A percentile compares a stretch with the other conserved stretches of the same genome.
phyloP scores from a whole-genome alignment of 2,888 invertebrate genomes.

The Drosophila prolongata region DNA sequence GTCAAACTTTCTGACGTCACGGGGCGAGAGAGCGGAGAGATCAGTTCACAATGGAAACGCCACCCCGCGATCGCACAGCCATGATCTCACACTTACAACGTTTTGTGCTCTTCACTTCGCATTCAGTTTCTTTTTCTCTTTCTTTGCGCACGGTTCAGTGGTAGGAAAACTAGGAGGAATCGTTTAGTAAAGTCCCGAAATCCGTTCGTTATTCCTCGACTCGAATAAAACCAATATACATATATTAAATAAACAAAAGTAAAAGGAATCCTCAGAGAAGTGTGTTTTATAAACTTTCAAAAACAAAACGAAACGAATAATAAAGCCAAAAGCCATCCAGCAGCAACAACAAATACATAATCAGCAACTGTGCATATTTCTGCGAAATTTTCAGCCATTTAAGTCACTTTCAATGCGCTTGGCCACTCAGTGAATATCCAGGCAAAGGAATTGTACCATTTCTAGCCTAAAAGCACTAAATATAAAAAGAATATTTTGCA shows the following conservation, averaged over 20 bases:
- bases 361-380: constrained; percentile 68
- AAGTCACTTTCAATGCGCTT: constrained; percentile 18
- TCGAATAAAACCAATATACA: constrained; percentile 56
- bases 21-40: not conserved
- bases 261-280: constrained; percentile 61
- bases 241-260: constrained; percentile 46
- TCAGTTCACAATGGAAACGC: not conserved
- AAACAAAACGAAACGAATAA: constrained; percentile 45
- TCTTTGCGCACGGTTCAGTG: constrained; percentile 78
- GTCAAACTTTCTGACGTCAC: constrained; percentile 10
- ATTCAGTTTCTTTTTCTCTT: constrained; percentile 81
- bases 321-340: constrained; percentile 35
- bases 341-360: constrained; percentile 63
- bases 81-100: constrained; percentile 43
- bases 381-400: constrained; percentile 52
- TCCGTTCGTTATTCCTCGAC: constrained; percentile 68
- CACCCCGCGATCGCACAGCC: constrained; percentile 13
- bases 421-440: constrained; percentile 9
- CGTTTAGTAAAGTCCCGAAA: constrained; percentile 67
- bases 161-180: constrained; percentile 66
- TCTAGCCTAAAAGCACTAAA: constrained; percentile 28
- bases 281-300: constrained; percentile 45
- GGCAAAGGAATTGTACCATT: constrained; percentile 21
- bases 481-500: constrained; percentile 59
- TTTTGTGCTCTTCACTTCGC: constrained; percentile 56